Percentiles rank a stretch among this genome's conserved stretches.
Conservation (phyloP, 2,113 vertebrate species). For the Halcyon senegalensis region DNA sequence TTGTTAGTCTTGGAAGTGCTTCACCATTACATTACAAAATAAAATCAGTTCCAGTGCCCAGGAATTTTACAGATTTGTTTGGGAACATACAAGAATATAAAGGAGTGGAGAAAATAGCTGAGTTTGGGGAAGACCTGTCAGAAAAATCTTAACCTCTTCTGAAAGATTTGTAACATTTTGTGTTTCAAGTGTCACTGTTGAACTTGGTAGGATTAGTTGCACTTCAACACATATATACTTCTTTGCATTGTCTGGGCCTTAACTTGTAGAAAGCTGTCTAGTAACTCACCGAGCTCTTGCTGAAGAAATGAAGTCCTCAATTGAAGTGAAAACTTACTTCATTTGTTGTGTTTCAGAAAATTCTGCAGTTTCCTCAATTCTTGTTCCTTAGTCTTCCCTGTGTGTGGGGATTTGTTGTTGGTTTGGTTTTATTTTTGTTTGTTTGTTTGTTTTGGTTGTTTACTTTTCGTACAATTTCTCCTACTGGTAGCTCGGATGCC, state of each 20-base stretch:
- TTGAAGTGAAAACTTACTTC: neutral
- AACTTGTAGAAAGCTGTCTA: neutral
- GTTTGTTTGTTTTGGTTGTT: neutral
- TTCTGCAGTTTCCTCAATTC: neutral
- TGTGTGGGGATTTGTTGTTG: neutral
- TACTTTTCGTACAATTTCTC: neutral
- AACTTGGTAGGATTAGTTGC: neutral
- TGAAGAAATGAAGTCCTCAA: neutral
- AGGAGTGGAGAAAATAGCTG: neutral
- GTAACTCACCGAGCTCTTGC: neutral
- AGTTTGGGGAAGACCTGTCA: neutral
- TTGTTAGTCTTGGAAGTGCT: neutral
- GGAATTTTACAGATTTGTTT: neutral
- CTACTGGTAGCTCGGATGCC: neutral
- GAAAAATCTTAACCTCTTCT: neutral
- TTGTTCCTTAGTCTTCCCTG: too few species aligned
- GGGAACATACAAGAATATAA: neutral
- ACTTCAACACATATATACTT: neutral
- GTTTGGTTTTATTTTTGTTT: too few species aligned
- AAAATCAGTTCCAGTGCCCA: slow-evolving; percentile 13
- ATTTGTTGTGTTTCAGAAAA: neutral
- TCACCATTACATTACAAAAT: neutral
- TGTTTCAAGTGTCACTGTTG: neutral
- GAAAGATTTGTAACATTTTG: neutral
- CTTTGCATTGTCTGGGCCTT: neutral